phyloP scores from a whole-genome alignment of 2,888 invertebrate genomes.

The Epinotia ramella region DNA sequence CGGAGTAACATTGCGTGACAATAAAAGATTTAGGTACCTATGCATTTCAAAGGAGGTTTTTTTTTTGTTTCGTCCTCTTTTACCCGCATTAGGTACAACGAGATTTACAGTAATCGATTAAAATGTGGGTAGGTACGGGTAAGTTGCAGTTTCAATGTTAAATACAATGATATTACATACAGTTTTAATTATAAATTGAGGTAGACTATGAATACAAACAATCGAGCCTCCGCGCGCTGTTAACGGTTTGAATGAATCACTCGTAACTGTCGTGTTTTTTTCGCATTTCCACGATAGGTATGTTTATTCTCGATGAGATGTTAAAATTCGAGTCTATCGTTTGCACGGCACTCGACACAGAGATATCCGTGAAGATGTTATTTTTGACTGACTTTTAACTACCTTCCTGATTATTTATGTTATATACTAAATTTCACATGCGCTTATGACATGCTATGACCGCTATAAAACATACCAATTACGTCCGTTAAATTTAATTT shows the following conservation, averaged over 20 bases:
- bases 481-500: background rate
- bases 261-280: slow-evolving; percentile 77
- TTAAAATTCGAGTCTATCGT: slow-evolving; percentile 62
- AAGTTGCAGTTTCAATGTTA: background rate
- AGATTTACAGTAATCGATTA: background rate
- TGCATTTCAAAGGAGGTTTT: background rate
- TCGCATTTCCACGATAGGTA: slow-evolving; percentile 63
- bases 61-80: background rate
- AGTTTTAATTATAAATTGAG: slow-evolving; percentile 33
- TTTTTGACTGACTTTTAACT: slow-evolving; percentile 37
- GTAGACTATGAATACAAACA: slow-evolving; percentile 49
- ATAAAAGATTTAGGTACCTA: background rate
- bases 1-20: background rate
- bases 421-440: background rate
- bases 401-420: slow-evolving; percentile 20
- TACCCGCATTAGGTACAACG: background rate
- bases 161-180: background rate
- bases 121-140: background rate
- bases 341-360: slow-evolving; percentile 48
- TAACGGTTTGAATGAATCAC: slow-evolving; percentile 82
- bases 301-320: slow-evolving; percentile 72
- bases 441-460: background rate
- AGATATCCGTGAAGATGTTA: slow-evolving; percentile 20
- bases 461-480: background rate
- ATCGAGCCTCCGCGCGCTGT: slow-evolving; percentile 55